Evolutionary conservation across 1,140 invertebrate genomes (phyloP), one percentile per base, ranked within the genome.

Genomic region (Atopsyche davidsoni): DNA sequence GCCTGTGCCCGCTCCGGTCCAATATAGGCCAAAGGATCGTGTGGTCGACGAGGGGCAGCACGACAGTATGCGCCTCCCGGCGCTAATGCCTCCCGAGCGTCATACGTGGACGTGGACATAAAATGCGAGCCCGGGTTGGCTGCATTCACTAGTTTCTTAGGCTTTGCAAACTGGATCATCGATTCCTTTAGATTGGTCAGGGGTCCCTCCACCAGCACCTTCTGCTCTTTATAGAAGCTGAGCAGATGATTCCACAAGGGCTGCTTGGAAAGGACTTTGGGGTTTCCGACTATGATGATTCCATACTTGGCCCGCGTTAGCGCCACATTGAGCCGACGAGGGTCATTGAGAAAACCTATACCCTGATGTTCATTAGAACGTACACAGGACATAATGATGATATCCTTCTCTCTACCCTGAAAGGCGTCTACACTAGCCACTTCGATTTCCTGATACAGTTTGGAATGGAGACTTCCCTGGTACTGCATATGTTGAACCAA

Each of bases 361-460:
- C 93, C 81, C 80, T 93, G 81, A 80, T 97, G 82, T 82, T 99
- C 73, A 78, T 98, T 79, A 66, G 84, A 75, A 79, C 97, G 78
- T 62, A 99, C 85, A 70, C 95, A 98, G 0, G 98, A 92, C 79
- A 99, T 98, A 18, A 99, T 97, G 39, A 99, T 98, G 35, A 98
- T 91, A 64, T 99, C 97, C 64, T 99, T 99, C 63, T 99, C 97
- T 41, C 97, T 75, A 0, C 97, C 88, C 65, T 93, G 89, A 66
- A 99, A 99, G 2, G 97, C 96, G 70, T 99, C 97, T 7, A 99
- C 97, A 72, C 95, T 98, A 0, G 96, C 96, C 0, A 99, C 95
- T 72, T 99, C 97, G 38, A 99, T 97, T 66, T 98, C 96, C 68
- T 98, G 91, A 69, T 99, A 99, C 0, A 99, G 70, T 66, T 98